A percentile compares a stretch with the other conserved stretches of the same genome.
Conservation (phyloP, 1,140 invertebrate species). For the Macrostomum lignano region DNA sequence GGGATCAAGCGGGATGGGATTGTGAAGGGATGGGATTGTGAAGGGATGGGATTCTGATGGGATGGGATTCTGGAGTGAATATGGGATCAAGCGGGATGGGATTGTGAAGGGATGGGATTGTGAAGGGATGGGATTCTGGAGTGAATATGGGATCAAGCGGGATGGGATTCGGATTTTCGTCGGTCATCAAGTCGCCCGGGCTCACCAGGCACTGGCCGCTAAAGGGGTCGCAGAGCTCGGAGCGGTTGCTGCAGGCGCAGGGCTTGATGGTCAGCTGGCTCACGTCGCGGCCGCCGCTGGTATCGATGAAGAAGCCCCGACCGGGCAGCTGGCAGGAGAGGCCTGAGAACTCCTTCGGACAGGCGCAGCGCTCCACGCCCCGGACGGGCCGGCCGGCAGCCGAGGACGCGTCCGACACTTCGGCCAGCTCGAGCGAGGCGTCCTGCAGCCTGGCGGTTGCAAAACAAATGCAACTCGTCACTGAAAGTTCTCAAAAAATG, state of each 20-base stretch:
- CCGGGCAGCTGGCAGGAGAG: constrained; percentile 43
- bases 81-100: too few relatives aligned
- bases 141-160: too few relatives aligned
- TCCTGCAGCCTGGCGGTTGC: constrained; percentile 42
- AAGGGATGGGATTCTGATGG: too few relatives aligned
- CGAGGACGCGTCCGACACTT: constrained; percentile 26
- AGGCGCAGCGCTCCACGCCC: constrained; percentile 61
- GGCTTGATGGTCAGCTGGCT: constrained; percentile 23
- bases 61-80: too few relatives aligned
- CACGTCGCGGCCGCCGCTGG: constrained; percentile 11
- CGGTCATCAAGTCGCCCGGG: constrained; percentile 48
- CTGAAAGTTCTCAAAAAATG: constrained; percentile 6
- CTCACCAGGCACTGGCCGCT: constrained; percentile 64
- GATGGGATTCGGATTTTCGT: too few relatives aligned
- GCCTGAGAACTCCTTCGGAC: constrained; percentile 60
- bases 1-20: too few relatives aligned
- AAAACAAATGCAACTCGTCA: constrained; percentile 11
- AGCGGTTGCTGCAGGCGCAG: constrained; percentile 52
- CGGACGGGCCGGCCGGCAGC: constrained; percentile 32
- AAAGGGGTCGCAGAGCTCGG: constrained; percentile 45
- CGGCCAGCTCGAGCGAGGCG: constrained; percentile 52
- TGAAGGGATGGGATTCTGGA: too few relatives aligned
- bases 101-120: too few relatives aligned
- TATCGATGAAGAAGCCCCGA: constrained; percentile 10
- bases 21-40: too few relatives aligned